Evolutionary conservation across 2,797 vertebrate species (phyloP).

Genomic region (Potorous gilbertii): DNA sequence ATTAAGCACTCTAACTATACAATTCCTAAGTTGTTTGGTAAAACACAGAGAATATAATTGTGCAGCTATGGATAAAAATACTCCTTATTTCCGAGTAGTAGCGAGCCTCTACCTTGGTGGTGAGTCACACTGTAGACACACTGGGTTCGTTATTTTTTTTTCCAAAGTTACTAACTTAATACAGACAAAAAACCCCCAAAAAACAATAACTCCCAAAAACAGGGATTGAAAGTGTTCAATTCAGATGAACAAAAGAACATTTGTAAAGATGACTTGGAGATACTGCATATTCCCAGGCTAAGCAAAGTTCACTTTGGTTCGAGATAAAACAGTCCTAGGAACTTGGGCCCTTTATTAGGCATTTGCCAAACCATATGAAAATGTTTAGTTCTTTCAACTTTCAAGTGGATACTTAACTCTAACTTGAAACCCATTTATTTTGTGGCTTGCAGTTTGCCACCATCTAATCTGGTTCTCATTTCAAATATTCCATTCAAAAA

Average conservation of each 20-base stretch:
- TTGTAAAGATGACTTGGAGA: background rate
- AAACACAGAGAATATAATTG: background rate
- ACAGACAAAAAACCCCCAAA: background rate
- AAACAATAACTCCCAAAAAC: background rate
- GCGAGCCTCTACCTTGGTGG: background rate
- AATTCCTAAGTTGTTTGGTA: background rate
- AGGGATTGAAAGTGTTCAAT: background rate
- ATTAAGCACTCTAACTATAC: background rate
- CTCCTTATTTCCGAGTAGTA: background rate
- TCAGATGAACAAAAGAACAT: background rate
- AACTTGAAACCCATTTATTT: slow-evolving; percentile 52
- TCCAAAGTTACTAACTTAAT: background rate
- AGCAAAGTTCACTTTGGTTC: slow-evolving; percentile 44
- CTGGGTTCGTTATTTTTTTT: background rate
- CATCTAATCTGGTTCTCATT: slow-evolving; percentile 61
- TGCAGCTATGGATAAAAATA: background rate
- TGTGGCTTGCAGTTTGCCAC: slow-evolving; percentile 57
- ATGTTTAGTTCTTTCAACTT: slow-evolving; percentile 60
- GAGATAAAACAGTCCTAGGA: slow-evolving; percentile 51
- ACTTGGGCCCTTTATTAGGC: slow-evolving; percentile 10
- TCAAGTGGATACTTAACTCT: slow-evolving; percentile 33
- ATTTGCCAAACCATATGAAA: slow-evolving; percentile 43
- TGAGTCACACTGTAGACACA: background rate
- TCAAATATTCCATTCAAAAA: slow-evolving; percentile 60
- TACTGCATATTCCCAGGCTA: background rate